These are phyloP conservation scores for Dryas iulia DNA, from an alignment of 1,140 invertebrate species.

Conservation along the genomic window DNA sequence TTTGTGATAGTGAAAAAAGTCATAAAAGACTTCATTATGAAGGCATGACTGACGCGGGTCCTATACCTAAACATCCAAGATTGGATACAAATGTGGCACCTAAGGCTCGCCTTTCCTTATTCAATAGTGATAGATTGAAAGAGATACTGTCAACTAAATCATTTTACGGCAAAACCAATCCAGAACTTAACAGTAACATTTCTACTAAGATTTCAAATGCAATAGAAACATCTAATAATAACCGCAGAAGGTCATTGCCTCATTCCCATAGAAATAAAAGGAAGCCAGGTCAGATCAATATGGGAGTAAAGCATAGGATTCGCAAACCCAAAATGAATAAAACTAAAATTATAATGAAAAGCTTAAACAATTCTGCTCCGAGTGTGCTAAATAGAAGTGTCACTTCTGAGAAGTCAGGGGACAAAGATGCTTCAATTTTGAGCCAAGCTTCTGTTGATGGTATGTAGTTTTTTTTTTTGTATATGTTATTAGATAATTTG, in stretches of 20 bases:
- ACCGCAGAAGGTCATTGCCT: conserved; percentile 43
- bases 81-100: conserved; percentile 53
- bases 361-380: conserved; percentile 14
- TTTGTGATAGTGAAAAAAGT: conserved; percentile 58
- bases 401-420: conserved; percentile 39
- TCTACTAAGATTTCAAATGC: conserved; percentile 59
- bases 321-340: conserved; percentile 78
- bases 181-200: conserved; percentile 63
- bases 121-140: conserved; percentile 66
- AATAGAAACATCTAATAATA: conserved; percentile 48
- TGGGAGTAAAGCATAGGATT: conserved; percentile 80
- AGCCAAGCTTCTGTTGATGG: conserved; percentile 39
- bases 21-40: conserved; percentile 66
- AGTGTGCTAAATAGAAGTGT: conserved; percentile 42
- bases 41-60: conserved; percentile 50
- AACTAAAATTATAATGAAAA: conserved; percentile 26
- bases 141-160: conserved; percentile 76
- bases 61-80: conserved; percentile 58
- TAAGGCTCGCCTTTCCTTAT: conserved; percentile 71
- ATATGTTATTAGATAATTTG: not conserved
- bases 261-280: conserved; percentile 55
- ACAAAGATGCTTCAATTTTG: conserved; percentile 47
- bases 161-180: conserved; percentile 79
- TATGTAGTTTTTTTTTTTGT: not conserved
- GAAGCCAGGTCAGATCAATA: conserved; percentile 79